These are phyloP conservation scores for Trichacis sp. DNA, from an alignment of 2,888 invertebrate genomes.

Conservation along the genomic window DNA sequence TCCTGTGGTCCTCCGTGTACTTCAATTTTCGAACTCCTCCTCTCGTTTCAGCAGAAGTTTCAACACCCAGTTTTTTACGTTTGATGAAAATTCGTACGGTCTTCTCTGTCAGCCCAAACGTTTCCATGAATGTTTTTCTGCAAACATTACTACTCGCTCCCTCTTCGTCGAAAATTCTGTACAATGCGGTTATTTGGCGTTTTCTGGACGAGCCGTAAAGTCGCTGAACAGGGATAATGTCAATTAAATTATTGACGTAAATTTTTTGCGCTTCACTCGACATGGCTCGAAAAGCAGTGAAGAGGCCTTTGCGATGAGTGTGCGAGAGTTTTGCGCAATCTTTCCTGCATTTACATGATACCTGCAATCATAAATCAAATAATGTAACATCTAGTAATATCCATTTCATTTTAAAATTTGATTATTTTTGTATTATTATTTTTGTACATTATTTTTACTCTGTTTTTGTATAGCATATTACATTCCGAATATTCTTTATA, in stretches of 20 bases:
- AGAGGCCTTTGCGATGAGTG: neutral
- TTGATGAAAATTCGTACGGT: neutral
- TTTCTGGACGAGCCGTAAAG: neutral
- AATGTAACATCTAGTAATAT: too few relatives aligned
- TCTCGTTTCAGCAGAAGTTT: too few relatives aligned
- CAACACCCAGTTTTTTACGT: too few relatives aligned
- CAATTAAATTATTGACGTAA: neutral
- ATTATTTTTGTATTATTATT: too few relatives aligned
- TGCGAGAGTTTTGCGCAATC: neutral
- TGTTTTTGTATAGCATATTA: too few relatives aligned
- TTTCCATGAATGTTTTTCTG: neutral
- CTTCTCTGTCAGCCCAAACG: neutral
- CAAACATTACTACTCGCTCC: neutral
- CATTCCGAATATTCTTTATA: too few relatives aligned
- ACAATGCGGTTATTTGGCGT: neutral
- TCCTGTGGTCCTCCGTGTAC: neutral
- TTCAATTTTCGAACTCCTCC: too few relatives aligned
- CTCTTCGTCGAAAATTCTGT: neutral
- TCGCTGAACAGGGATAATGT: neutral
- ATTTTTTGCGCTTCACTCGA: neutral
- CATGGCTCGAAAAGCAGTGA: neutral
- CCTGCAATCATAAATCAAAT: neutral
- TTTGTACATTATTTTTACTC: too few relatives aligned
- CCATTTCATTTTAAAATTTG: too few relatives aligned
- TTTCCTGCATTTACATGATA: neutral